Evolutionary conservation across 2,113 vertebrate species (phyloP).

Genomic region (Tympanuchus pallidicinctus): DNA sequence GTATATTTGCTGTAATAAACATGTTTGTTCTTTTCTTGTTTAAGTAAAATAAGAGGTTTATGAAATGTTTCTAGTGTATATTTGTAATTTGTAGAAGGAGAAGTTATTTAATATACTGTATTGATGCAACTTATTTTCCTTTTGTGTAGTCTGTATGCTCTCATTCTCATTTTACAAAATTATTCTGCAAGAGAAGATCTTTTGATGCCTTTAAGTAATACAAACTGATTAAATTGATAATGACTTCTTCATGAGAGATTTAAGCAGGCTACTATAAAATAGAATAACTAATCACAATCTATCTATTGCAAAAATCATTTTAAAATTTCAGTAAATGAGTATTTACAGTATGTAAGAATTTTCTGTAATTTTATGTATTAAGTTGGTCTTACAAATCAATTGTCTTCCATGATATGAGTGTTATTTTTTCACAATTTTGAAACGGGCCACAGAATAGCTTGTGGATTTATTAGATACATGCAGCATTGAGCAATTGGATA

Average conservation of each 20-base stretch:
- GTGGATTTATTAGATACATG: neutral
- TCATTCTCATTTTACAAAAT: neutral
- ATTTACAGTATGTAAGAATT: neutral
- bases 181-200: neutral
- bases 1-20: no score
- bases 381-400: neutral
- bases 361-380: neutral
- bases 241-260: neutral
- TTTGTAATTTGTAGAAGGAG: no score
- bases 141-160: neutral
- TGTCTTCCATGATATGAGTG: no score
- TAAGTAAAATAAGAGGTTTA: no score
- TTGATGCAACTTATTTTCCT: no score
- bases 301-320: neutral
- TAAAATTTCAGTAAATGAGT: neutral
- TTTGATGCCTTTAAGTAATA: neutral
- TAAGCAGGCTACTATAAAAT: neutral
- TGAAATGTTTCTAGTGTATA: no score
- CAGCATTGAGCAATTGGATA: neutral
- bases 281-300: neutral
- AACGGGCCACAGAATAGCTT: neutral
- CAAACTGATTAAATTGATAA: neutral
- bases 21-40: no score
- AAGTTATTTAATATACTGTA: no score
- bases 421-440: no score